phyloP scores from a whole-genome alignment of 2,113 vertebrate species.

The Oryzias curvinotus region DNA sequence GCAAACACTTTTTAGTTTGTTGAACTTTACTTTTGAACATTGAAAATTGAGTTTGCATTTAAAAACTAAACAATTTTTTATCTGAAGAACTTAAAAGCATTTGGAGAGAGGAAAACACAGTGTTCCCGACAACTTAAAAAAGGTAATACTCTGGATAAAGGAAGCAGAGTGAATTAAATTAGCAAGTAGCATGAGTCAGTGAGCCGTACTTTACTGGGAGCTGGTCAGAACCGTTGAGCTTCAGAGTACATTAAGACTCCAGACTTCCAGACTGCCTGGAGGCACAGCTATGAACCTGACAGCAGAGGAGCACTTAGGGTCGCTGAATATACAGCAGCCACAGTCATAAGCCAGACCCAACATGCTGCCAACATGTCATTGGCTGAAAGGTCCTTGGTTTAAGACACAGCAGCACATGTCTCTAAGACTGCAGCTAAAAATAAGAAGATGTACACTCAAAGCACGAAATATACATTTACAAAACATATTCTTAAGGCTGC shows the following conservation, averaged over 20 bases:
- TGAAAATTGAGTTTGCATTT: background rate
- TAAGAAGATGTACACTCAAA: constrained; percentile 3
- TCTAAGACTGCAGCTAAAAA: constrained; percentile 1
- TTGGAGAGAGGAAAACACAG: background rate
- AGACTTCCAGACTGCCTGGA: constrained; percentile 30
- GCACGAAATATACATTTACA: background rate
- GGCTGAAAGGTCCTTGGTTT: constrained; percentile 22
- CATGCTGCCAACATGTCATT: constrained; percentile 34
- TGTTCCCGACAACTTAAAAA: background rate
- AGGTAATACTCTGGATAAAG: constrained; percentile 19
- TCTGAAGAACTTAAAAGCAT: background rate
- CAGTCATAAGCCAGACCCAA: constrained; percentile 38
- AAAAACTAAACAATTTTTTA: background rate
- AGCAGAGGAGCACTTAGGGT: constrained; percentile 42
- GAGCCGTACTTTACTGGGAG: constrained; percentile 23
- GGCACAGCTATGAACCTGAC: constrained; percentile 42
- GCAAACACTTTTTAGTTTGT: too few relatives aligned
- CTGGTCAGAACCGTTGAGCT: constrained; percentile 22
- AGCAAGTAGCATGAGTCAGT: constrained; percentile 30
- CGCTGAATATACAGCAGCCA: constrained; percentile 23
- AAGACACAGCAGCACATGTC: constrained; percentile 2
- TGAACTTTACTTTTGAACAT: too few relatives aligned
- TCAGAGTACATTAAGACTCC: constrained; percentile 45
- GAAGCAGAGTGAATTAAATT: constrained; percentile 4
- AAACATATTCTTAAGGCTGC: background rate